These are phyloP conservation scores for Pachycephus smyrnensis DNA, from an alignment of 2,888 invertebrate genomes.

Conservation along the genomic window DNA sequence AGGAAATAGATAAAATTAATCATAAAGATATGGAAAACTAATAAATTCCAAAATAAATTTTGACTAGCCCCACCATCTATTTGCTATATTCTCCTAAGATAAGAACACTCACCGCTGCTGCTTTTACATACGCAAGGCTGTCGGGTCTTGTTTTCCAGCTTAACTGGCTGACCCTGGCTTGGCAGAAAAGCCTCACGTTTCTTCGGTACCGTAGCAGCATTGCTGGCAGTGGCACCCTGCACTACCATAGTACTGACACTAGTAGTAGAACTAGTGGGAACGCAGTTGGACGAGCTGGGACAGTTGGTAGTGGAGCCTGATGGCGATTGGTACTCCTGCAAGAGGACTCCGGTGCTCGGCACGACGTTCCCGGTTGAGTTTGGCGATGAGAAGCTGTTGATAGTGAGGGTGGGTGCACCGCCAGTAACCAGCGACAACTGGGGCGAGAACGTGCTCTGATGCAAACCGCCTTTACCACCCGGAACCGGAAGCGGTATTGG, in stretches of 20 bases:
- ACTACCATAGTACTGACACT: slow-evolving; percentile 49
- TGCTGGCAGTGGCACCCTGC: slow-evolving; percentile 42
- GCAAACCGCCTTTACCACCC: slow-evolving; percentile 51
- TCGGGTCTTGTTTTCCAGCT: slow-evolving; percentile 60
- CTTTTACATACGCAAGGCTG: slow-evolving; percentile 60
- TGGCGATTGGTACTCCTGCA: slow-evolving; percentile 68
- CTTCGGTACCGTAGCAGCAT: slow-evolving; percentile 43
- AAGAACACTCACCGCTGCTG: slow-evolving; percentile 50
- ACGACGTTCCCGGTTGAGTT: slow-evolving; percentile 50
- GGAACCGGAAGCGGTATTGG: slow-evolving; percentile 4
- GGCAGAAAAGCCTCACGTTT: slow-evolving; percentile 59
- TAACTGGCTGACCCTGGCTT: slow-evolving; percentile 60
- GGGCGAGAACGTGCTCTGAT: slow-evolving; percentile 59
- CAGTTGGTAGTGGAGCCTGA: slow-evolving; percentile 68
- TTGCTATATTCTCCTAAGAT: not conserved
- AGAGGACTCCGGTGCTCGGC: slow-evolving; percentile 55
- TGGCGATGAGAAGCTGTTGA: slow-evolving; percentile 59
- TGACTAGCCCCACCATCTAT: not conserved
- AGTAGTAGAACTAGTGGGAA: slow-evolving; percentile 49
- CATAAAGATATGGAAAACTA: not conserved
- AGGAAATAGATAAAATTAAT: not conserved
- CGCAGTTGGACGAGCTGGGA: slow-evolving; percentile 62
- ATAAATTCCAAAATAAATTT: not conserved
- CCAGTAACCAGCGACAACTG: slow-evolving; percentile 59
- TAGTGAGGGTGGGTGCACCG: slow-evolving; percentile 54